phyloP scores from a whole-genome alignment of 2,888 invertebrate genomes.

The Scaptomyza polygonia region DNA sequence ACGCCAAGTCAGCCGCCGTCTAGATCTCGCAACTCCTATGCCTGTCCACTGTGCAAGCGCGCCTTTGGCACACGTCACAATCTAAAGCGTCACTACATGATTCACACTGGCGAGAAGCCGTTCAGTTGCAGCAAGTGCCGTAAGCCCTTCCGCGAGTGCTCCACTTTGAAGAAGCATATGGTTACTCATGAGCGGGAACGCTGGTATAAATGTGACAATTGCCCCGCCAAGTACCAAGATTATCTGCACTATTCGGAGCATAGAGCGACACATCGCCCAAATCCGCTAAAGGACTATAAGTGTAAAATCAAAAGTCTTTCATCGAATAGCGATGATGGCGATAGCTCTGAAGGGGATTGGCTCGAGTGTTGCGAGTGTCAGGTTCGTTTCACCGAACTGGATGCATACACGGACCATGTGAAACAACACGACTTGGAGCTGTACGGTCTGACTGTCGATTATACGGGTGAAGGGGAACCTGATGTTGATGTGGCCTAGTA shows the following conservation, averaged over 20 bases:
- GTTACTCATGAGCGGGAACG: conserved; percentile 83
- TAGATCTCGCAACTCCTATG: conserved; percentile 68
- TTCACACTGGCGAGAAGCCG: conserved; percentile 84
- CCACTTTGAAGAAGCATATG: conserved; percentile 83
- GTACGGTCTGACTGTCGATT: conserved; percentile 64
- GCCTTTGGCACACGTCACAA: conserved; percentile 84
- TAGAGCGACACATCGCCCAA: conserved; percentile 67
- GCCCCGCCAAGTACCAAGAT: conserved; percentile 81
- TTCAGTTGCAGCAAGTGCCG: conserved; percentile 82
- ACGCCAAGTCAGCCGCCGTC: conserved; percentile 4
- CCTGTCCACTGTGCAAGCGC: conserved; percentile 83
- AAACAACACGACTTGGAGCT: conserved; percentile 78
- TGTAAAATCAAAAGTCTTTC: conserved; percentile 45
- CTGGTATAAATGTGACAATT: conserved; percentile 81
- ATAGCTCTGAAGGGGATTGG: conserved; percentile 76
- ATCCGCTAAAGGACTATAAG: conserved; percentile 7
- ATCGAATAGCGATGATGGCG: conserved; percentile 72
- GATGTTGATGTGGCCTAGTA: conserved; percentile 67
- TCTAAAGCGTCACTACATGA: conserved; percentile 84
- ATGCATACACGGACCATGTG: conserved; percentile 80
- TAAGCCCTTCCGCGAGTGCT: conserved; percentile 83
- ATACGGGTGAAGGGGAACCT: conserved; percentile 60
- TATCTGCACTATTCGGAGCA: conserved; percentile 81
- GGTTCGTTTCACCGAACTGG: conserved; percentile 79
- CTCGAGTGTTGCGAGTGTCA: conserved; percentile 82